These are phyloP conservation scores for Bombus fervidus DNA, from an alignment of 1,140 invertebrate species.

Conservation along the genomic window DNA sequence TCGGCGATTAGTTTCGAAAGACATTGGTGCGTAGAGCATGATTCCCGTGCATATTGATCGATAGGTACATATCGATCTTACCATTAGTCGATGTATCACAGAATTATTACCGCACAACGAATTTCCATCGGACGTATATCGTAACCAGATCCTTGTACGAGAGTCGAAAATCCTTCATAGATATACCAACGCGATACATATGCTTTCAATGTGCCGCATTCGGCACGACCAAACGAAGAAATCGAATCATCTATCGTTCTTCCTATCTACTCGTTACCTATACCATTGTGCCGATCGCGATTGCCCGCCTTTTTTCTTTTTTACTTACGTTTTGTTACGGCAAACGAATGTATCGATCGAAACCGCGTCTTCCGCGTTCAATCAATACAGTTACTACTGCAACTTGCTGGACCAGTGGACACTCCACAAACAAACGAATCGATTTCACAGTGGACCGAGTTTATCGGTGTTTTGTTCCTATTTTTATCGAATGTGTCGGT, in stretches of 20 bases:
- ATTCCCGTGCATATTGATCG: background rate
- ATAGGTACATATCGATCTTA: background rate
- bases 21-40: background rate
- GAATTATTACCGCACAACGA: conserved; percentile 31
- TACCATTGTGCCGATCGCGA: background rate
- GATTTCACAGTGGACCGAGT: conserved; percentile 41
- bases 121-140: conserved; percentile 21
- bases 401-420: conserved; percentile 40
- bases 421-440: conserved; percentile 48
- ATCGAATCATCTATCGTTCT: conserved; percentile 17
- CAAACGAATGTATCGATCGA: conserved; percentile 3
- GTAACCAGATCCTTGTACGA: background rate
- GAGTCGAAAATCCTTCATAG: conserved; percentile 16
- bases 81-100: conserved; percentile 42
- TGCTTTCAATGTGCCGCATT: background rate
- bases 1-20: conserved; percentile 34
- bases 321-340: conserved; percentile 1
- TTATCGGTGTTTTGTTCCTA: conserved; percentile 29
- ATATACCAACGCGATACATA: background rate
- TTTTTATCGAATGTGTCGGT: conserved; percentile 20
- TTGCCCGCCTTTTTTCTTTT: background rate
- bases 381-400: conserved; percentile 29
- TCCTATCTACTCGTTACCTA: background rate
- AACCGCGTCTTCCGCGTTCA: conserved; percentile 22
- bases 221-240: conserved; percentile 7